phyloP scores from a whole-genome alignment of 2,888 invertebrate species.

The Vesta saturnalis region DNA sequence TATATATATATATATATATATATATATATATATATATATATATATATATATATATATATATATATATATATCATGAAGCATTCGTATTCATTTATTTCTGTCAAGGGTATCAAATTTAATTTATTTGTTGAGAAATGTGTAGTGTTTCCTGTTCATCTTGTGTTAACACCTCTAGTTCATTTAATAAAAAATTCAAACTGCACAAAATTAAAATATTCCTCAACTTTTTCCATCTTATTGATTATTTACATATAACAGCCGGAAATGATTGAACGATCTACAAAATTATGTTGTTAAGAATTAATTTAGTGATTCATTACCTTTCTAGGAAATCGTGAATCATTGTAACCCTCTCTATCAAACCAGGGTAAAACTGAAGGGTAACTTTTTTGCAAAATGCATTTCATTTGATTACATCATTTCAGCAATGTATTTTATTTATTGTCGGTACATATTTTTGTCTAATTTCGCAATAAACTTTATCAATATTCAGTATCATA shows the following conservation, averaged over 20 bases:
- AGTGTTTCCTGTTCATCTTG: too few relatives aligned
- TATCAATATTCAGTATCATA: conserved; percentile 29
- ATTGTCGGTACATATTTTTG: too few relatives aligned
- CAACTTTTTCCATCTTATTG: conserved; percentile 26
- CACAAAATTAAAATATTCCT: conserved; percentile 37
- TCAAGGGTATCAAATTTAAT: conserved; percentile 40
- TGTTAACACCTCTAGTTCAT: too few relatives aligned
- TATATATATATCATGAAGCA: conserved; percentile 48
- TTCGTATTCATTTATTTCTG: conserved; percentile 49
- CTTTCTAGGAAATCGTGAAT: conserved; percentile 50
- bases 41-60: too few relatives aligned
- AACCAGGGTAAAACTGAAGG: conserved; percentile 18
- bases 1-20: conserved; percentile 35
- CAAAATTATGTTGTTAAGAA: conserved; percentile 38
- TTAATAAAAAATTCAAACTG: background rate
- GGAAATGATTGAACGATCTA: background rate
- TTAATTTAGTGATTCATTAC: conserved; percentile 50
- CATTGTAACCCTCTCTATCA: conserved; percentile 44
- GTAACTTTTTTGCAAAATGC: conserved; percentile 21
- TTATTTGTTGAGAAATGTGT: conserved; percentile 47
- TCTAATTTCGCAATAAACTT: conserved; percentile 21
- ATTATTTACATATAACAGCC: background rate
- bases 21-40: conserved; percentile 37
- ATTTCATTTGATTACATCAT: conserved; percentile 38
- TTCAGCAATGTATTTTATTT: background rate